Conservation (phyloP, 2,797 vertebrate species). For the Labroides dimidiatus region DNA sequence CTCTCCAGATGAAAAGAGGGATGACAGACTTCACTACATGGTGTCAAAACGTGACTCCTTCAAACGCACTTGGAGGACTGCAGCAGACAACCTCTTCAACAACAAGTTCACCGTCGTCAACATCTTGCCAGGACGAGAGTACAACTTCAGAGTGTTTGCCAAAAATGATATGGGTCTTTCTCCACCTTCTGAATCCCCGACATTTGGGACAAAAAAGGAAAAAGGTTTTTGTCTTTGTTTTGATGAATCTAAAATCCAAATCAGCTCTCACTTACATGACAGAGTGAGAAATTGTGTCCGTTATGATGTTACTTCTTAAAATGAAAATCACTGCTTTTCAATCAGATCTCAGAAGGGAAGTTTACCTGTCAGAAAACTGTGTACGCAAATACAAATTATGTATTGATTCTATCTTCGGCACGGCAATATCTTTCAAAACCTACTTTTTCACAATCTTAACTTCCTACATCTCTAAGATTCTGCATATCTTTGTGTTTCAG, state of each 20-base stretch:
- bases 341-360: no score
- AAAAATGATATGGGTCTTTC: slow-evolving; percentile 90
- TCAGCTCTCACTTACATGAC: background rate
- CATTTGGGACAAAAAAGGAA: slow-evolving; percentile 82
- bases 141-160: slow-evolving; percentile 91
- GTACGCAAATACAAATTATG: background rate
- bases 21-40: slow-evolving; percentile 85
- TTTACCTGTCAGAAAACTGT: no score
- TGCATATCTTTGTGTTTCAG: slow-evolving; percentile 60
- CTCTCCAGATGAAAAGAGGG: slow-evolving; percentile 89
- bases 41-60: slow-evolving; percentile 86
- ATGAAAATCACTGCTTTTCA: no score
- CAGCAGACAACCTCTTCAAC: slow-evolving; percentile 89
- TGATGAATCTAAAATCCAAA: background rate
- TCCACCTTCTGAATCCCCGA: slow-evolving; percentile 83
- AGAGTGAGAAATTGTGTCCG: background rate
- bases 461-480: background rate
- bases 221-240: slow-evolving; percentile 80
- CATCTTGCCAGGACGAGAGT: slow-evolving; percentile 87
- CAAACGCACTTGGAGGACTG: slow-evolving; percentile 83
- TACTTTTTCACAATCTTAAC: background rate
- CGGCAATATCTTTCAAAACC: background rate
- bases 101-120: slow-evolving; percentile 89
- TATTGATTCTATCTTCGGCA: background rate
- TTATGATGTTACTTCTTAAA: background rate